These are phyloP conservation scores for Rambutsinella grinnellia DNA, from an alignment of 2,888 invertebrate species.

Conservation along the genomic window DNA sequence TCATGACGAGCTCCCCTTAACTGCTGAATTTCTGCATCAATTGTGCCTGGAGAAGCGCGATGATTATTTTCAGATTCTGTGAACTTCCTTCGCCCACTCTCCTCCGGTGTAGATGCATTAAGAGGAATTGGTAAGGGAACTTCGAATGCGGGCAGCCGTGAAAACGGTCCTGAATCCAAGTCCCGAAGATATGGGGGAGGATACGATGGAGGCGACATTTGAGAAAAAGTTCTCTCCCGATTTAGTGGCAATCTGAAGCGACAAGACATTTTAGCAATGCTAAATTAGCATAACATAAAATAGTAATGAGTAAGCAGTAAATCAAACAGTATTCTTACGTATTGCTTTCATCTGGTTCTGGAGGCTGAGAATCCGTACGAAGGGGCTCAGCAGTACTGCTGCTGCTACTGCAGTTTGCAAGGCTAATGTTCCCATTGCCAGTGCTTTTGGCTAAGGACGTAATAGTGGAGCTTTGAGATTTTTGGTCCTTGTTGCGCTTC, in stretches of 20 bases:
- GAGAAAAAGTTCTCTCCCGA: conserved; percentile 12
- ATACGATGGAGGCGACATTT: conserved; percentile 14
- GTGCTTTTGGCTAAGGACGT: conserved; percentile 13
- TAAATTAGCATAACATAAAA: no score
- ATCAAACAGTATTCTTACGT: no score
- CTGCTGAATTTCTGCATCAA: conserved; percentile 25
- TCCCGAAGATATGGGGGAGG: conserved; percentile 35
- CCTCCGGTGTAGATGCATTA: neutral
- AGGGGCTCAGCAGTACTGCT: conserved; percentile 27
- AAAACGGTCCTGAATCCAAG: neutral
- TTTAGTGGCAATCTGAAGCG: neutral
- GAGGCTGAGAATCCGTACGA: conserved; percentile 31
- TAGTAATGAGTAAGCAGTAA: no score
- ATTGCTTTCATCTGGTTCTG: conserved; percentile 38
- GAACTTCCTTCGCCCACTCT: conserved; percentile 6
- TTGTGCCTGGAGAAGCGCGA: conserved; percentile 7
- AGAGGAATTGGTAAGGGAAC: conserved; percentile 6
- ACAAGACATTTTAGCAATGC: no score
- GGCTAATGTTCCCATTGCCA: neutral
- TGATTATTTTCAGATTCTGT: conserved; percentile 13
- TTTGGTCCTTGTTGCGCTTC: conserved; percentile 61
- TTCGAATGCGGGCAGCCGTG: conserved; percentile 16
- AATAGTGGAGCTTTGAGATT: conserved; percentile 34
- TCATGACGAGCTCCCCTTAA: conserved; percentile 7
- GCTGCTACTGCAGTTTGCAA: neutral